Base-by-base conservation (phyloP, 2,888 invertebrate genomes). In the Cybosia mesomella region DNA sequence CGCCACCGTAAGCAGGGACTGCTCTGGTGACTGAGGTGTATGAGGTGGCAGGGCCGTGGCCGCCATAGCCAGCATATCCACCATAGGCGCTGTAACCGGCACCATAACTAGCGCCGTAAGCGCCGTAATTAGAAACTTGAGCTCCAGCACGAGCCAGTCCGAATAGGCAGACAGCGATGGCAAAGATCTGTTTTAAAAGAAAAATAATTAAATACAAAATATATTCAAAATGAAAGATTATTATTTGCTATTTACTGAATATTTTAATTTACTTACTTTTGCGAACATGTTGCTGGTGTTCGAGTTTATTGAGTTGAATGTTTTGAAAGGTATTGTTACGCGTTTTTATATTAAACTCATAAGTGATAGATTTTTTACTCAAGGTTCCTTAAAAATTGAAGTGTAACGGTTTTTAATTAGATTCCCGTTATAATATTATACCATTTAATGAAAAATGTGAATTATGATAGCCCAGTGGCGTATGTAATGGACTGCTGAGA, bases 201-300 rank as follows among this genome's bases (percentile, higher is more conserved):
- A 59, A 66, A 9, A 15, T 24, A n/a, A 24, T 18, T 15, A 22
- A 0, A 22, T 24, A 8, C 18, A n/a, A n/a, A n/a, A 32, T 34
- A 32, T 34, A 8, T 32, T 32, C 1, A 1, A 2, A 58, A 8
- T 15, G 34, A 58, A 32, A 58, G 18, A 58, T 34, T 32, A 54
- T 22, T 15, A 10, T 55, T 10, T 58, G n/a, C 4, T n/a, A 49
- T 32, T 28, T 58, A 58, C 3, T 32, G 7, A 9, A 58, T 28
- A 58, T n/a, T 34, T 18, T 28, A 70, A 72, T 69, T 68, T 36
- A 70, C 82, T 87, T 87, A 90, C 91, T 89, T 91, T 90, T 73
- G 87, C 81, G 78, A 87, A 88, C 91, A 91, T 91, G 75, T 86
- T 89, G 86, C 76, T 87, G 79, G 83, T 83, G 74, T 87, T 86